Conservation (phyloP, 2,888 invertebrate genomes). For the Diogma glabrata region DNA sequence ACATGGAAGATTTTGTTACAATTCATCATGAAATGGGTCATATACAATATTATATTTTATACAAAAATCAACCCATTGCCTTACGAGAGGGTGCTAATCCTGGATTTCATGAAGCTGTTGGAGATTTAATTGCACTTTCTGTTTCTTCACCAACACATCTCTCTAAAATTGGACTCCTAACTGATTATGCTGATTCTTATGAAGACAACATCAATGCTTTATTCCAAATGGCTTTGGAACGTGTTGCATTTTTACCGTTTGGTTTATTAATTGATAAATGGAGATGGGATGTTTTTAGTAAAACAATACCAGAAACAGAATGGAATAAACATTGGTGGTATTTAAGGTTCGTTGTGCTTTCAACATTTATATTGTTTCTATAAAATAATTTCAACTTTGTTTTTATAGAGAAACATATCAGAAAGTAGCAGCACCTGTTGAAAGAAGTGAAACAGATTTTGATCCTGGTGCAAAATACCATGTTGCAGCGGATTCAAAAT, state of each 20-base stretch:
- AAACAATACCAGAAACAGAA: constrained; percentile 31
- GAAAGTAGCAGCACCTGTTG: constrained; percentile 36
- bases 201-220: constrained; percentile 37
- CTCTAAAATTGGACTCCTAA: constrained; percentile 10
- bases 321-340: constrained; percentile 39
- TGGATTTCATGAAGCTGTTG: constrained; percentile 56
- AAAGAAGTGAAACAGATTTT: constrained; percentile 32
- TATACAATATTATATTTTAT: constrained; percentile 39
- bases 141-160: constrained; percentile 61
- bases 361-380: too few relatives aligned
- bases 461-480: constrained; percentile 40
- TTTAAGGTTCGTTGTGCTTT: too few relatives aligned
- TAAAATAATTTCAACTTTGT: too few relatives aligned
- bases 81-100: constrained; percentile 41
- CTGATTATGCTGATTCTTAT: constrained; percentile 20
- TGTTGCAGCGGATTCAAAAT: constrained; percentile 36
- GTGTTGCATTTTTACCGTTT: constrained; percentile 45
- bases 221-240: constrained; percentile 38
- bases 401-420: constrained; percentile 36
- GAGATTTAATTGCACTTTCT: constrained; percentile 58
- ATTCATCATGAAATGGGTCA: constrained; percentile 37
- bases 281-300: constrained; percentile 45
- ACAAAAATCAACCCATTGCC: constrained; percentile 35
- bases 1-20: constrained; percentile 15
- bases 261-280: constrained; percentile 44